Conservation (phyloP, 1,140 invertebrate species). For the Atopsyche davidsoni region DNA sequence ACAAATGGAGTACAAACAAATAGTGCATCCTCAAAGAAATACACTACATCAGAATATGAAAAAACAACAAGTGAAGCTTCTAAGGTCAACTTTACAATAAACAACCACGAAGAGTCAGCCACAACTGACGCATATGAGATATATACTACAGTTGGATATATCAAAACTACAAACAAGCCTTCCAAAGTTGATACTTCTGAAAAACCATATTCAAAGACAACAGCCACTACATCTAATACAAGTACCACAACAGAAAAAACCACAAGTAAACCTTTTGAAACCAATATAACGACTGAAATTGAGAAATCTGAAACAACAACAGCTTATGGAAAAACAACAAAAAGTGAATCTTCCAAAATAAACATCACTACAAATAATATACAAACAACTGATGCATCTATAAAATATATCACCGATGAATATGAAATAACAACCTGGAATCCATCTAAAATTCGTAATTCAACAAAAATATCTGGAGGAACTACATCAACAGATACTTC, state of each 20-base stretch:
- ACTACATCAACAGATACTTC: too few species aligned
- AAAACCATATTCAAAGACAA: slow-evolving; percentile 29
- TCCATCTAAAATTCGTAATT: too few species aligned
- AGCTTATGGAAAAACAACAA: too few species aligned
- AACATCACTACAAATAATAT: too few species aligned
- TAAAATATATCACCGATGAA: slow-evolving; percentile 11
- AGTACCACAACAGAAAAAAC: not conserved
- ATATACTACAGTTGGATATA: not conserved
- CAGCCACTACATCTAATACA: too few species aligned
- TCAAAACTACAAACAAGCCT: slow-evolving; percentile 7
- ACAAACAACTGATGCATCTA: too few species aligned
- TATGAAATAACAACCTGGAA: slow-evolving; percentile 10
- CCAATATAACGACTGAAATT: slow-evolving; percentile 5
- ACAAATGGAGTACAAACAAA: not conserved
- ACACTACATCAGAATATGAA: slow-evolving; percentile 6
- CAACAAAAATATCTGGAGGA: too few species aligned
- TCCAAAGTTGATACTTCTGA: slow-evolving; percentile 37
- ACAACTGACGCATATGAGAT: not conserved
- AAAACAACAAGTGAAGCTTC: slow-evolving; percentile 2
- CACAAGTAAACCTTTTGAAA: not conserved
- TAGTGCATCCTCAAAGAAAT: slow-evolving; percentile 8
- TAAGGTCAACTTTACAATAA: not conserved
- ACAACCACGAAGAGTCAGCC: not conserved
- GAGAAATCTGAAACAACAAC: not conserved
- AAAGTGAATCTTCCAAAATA: too few species aligned